Base-by-base conservation (phyloP, 2,797 vertebrate genomes). In the Otolemur crassicaudatus region DNA sequence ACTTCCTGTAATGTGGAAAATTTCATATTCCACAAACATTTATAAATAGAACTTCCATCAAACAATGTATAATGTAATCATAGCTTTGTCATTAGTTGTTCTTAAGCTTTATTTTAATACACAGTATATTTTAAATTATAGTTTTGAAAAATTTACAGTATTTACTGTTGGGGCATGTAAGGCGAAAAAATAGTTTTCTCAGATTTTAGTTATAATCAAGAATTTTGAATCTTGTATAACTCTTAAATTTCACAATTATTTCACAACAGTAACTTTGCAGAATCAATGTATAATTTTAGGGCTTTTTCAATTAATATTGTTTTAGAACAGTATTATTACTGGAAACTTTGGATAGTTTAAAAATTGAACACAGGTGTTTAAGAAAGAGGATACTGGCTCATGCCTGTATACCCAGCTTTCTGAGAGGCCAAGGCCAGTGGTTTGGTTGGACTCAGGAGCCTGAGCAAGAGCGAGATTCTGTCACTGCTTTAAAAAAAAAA, bases 161-260 rank as follows among this genome's bases (percentile, higher is more conserved):
- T 87, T 87, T 87, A 7, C 37, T 92, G 61, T 58, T 87, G 43
- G 60, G 63, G 40, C 72, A 4, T 49, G 2, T 69, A 73, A 17
- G 13, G 60, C 85, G 43, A 94, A 91, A 92, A 20, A 12, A 63
- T 86, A 80, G 23, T 85, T 84, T 96, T 40, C 58, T 84, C 75
- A 95, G 75, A 77, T 93, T 94, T 94, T 92, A 25, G 34, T 91
- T 92, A 63, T 92, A 46, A 60, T 95, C 7, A 92, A 92, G 46
- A 87, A 61, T 37, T 87, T 82, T 95, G 6, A 88, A 31, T 40
- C 75, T 85, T 92, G 11, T 58, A 17, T 84, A 89, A 72, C 43
- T 91, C 13, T 87, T 75, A 75, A 58, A 27, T 82, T 95, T 97
- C 20, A 25, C 43, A 89, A 46, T 87, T 75, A 46, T 75, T 90